These are phyloP conservation scores for Aspidiotus destructor DNA, from an alignment of 2,888 invertebrate species.

Conservation along the genomic window DNA sequence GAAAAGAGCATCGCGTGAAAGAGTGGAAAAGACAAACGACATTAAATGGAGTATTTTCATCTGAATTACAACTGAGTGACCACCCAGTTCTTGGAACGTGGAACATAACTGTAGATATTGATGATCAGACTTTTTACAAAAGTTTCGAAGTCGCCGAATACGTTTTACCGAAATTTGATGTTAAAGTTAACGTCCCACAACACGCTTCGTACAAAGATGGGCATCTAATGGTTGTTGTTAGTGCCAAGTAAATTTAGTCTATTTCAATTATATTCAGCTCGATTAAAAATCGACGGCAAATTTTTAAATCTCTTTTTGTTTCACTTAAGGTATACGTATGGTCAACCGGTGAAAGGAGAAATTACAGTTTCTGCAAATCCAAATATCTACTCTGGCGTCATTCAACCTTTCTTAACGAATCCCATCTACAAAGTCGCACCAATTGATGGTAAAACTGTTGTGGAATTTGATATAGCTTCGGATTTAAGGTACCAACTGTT, in stretches of 20 bases:
- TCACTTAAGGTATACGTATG: constrained; percentile 74
- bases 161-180: constrained; percentile 86
- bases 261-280: neutral
- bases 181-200: constrained; percentile 69
- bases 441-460: constrained; percentile 62
- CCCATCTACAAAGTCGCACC: constrained; percentile 51
- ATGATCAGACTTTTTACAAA: constrained; percentile 58
- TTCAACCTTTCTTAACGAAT: constrained; percentile 65
- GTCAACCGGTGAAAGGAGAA: constrained; percentile 76
- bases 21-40: constrained; percentile 62
- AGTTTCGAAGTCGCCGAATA: constrained; percentile 78
- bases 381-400: constrained; percentile 64
- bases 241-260: constrained; percentile 60
- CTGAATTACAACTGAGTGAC: constrained; percentile 65
- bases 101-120: constrained; percentile 62
- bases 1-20: constrained; percentile 67
- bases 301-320: constrained; percentile 8
- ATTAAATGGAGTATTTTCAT: constrained; percentile 63
- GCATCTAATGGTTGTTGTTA: constrained; percentile 64
- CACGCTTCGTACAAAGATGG: constrained; percentile 73
- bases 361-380: constrained; percentile 76
- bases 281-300: neutral
- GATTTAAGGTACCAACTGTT: constrained; percentile 47
- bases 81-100: constrained; percentile 80
- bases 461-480: constrained; percentile 65